These are phyloP conservation scores for Drosophila buzzatii DNA, from an alignment of 2,888 invertebrate species.

Conservation along the genomic window DNA sequence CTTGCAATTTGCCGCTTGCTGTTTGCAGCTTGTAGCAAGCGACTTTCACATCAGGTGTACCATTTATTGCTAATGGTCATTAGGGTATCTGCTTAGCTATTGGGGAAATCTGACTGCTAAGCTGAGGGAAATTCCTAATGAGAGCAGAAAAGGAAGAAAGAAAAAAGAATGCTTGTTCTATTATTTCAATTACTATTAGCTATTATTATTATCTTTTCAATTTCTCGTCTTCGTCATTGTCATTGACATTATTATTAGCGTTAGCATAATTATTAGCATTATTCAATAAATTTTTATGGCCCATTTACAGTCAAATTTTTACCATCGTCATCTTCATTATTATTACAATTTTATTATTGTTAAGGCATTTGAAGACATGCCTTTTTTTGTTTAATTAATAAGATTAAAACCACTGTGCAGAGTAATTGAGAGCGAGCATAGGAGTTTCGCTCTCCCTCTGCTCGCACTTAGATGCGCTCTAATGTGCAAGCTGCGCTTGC, in stretches of 20 bases:
- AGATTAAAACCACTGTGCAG: no score
- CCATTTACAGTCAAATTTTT: no score
- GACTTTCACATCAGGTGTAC: conserved; percentile 42
- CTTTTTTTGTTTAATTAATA: no score
- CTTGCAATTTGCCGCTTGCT: conserved; percentile 8
- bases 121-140: conserved; percentile 2
- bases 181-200: background rate
- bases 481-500: no score
- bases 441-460: no score
- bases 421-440: no score
- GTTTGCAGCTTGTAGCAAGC: conserved; percentile 1
- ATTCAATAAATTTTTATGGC: no score
- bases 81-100: background rate
- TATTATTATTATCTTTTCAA: background rate
- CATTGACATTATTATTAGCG: background rate
- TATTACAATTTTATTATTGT: no score
- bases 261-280: background rate
- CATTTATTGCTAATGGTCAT: conserved; percentile 27
- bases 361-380: no score
- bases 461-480: no score
- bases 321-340: background rate
- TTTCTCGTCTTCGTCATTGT: background rate
- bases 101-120: conserved; percentile 1
- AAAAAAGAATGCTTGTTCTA: no score
- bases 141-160: background rate